Conservation (phyloP, 92 coral and sea anemone species). For the Scolanthus callimorphus region DNA sequence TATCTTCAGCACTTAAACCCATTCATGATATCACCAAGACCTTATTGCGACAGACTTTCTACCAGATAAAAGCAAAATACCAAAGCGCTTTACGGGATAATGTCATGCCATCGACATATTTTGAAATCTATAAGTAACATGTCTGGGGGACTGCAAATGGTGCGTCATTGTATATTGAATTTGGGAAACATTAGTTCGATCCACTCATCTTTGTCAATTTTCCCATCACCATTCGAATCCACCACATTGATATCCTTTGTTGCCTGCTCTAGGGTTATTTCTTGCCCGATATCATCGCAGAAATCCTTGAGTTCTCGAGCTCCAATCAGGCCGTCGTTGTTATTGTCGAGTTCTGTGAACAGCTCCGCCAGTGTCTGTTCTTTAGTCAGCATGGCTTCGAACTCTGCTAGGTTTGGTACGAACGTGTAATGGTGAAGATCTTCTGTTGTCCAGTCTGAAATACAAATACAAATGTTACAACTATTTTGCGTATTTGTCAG, state of each 20-base stretch:
- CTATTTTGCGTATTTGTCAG: no score
- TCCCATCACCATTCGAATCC: conserved; percentile 87
- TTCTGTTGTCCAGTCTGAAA: conserved; percentile 46
- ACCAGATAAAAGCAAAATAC: no score
- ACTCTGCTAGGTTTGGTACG: conserved; percentile 97
- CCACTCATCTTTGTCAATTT: conserved; percentile 95
- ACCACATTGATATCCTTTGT: conserved; percentile 81
- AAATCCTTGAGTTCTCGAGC: conserved; percentile 83
- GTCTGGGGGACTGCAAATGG: not conserved
- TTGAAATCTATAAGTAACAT: no score
- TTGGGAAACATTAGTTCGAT: conserved; percentile 98
- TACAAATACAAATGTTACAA: no score
- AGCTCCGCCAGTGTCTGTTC: conserved; percentile 96
- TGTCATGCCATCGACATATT: no score
- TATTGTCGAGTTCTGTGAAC: conserved; percentile 87
- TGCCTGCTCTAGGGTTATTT: conserved; percentile 79
- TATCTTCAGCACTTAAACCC: no score
- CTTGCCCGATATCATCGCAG: conserved; percentile 97
- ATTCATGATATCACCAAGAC: no score
- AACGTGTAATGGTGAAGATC: conserved; percentile 88
- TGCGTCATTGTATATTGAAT: conserved; percentile 77
- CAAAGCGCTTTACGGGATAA: no score
- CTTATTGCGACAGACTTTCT: no score
- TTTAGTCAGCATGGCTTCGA: conserved; percentile 94
- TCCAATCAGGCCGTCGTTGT: conserved; percentile 90